These are phyloP conservation scores for Cybosia mesomella DNA, from an alignment of 2,888 invertebrate genomes.

Conservation along the genomic window DNA sequence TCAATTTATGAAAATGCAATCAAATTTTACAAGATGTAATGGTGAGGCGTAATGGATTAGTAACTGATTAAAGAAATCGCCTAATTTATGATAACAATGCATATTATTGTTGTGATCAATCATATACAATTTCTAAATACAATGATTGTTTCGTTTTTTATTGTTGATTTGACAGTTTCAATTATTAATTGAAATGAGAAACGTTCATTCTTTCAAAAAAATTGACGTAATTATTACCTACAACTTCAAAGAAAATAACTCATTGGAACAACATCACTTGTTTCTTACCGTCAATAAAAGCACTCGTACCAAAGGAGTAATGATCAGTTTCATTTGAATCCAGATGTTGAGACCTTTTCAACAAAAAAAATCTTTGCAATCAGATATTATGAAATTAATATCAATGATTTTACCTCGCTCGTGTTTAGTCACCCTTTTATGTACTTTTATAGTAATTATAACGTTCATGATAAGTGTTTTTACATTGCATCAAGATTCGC, in stretches of 20 bases:
- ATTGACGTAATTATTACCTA: constrained; percentile 1
- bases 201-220: constrained; percentile 1
- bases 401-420: background rate
- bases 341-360: constrained; percentile 1
- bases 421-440: constrained; percentile 9
- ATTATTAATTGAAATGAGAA: background rate
- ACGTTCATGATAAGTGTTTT: constrained; percentile 16
- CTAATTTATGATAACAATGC: background rate
- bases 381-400: constrained; percentile 3
- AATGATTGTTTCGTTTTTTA: background rate
- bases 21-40: background rate
- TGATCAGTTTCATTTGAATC: constrained; percentile 6
- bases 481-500: constrained; percentile 3
- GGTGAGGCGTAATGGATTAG: background rate
- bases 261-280: background rate
- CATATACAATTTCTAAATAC: background rate
- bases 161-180: background rate
- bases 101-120: background rate
- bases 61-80: background rate
- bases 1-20: background rate
- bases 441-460: constrained; percentile 9
- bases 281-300: constrained; percentile 7
- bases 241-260: background rate
- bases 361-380: background rate
- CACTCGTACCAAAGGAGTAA: background rate